Conservation (phyloP, 2,888 invertebrate genomes). For the Chalcis sispes region DNA sequence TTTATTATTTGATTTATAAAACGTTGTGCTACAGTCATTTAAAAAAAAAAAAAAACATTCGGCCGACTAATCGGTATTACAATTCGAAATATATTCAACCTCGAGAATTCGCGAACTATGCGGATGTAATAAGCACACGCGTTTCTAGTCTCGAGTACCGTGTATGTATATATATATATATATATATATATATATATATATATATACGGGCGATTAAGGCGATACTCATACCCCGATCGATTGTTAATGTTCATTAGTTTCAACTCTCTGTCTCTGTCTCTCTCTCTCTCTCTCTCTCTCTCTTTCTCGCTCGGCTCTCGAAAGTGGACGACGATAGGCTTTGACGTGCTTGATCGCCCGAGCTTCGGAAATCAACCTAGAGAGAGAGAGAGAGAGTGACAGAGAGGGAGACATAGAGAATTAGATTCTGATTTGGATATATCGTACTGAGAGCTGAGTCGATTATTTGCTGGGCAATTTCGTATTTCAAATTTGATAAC, state of each 20-base stretch:
- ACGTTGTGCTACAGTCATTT: too few relatives aligned
- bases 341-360: constrained; percentile 11
- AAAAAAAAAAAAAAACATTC: too few relatives aligned
- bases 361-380: too few relatives aligned
- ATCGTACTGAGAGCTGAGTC: neutral
- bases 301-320: neutral
- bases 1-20: too few relatives aligned
- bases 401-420: too few relatives aligned
- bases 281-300: neutral
- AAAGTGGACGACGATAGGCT: constrained; percentile 22
- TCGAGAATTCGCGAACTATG: too few relatives aligned
- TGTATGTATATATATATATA: too few relatives aligned
- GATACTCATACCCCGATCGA: constrained; percentile 13
- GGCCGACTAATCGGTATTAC: neutral
- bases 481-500: constrained; percentile 12
- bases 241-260: constrained; percentile 38
- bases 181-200: too few relatives aligned
- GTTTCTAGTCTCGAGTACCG: neutral
- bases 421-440: neutral
- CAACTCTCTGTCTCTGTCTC: neutral
- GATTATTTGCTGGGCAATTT: neutral
- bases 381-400: too few relatives aligned
- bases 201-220: neutral
- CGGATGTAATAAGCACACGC: neutral
- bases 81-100: neutral